Percentiles rank a stretch among this genome's conserved stretches.
These are phyloP conservation scores for Cyclophora punctaria DNA, from an alignment of 2,888 invertebrate species.

Conservation along the genomic window DNA sequence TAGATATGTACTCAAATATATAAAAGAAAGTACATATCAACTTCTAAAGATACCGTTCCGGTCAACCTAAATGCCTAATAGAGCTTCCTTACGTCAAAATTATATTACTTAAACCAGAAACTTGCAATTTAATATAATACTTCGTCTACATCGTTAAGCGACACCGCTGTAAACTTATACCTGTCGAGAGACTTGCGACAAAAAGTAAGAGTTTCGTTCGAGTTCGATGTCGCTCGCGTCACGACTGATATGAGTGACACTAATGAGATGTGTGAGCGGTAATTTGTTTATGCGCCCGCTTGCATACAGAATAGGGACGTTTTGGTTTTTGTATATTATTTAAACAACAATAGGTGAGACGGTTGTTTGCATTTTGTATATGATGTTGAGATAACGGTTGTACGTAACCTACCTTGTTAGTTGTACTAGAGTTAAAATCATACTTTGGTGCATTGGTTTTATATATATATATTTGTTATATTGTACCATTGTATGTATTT, in stretches of 20 bases:
- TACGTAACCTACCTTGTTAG: neutral
- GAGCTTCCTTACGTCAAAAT: too few species aligned
- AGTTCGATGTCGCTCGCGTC: constrained; percentile 15
- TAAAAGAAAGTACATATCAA: too few species aligned
- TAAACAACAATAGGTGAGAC: neutral
- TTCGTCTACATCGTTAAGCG: constrained; percentile 24
- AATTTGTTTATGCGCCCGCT: constrained; percentile 46
- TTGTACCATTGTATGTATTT: neutral
- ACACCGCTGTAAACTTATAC: constrained; percentile 27
- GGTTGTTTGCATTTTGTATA: neutral
- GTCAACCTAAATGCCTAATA: too few species aligned
- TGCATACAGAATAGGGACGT: constrained; percentile 28
- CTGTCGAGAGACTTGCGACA: constrained; percentile 23
- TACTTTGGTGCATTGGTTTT: neutral
- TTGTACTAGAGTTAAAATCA: neutral
- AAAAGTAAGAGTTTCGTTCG: constrained; percentile 19
- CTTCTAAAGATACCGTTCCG: too few species aligned
- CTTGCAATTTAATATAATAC: constrained; percentile 30
- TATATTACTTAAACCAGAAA: too few species aligned
- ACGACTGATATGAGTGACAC: constrained; percentile 25
- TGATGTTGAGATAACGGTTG: neutral
- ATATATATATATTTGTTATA: neutral
- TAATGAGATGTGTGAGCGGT: constrained; percentile 46
- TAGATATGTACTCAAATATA: too few species aligned
- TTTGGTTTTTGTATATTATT: neutral